Evolutionary conservation across 2,797 vertebrate species (phyloP).

Genomic region (Alca torda): DNA sequence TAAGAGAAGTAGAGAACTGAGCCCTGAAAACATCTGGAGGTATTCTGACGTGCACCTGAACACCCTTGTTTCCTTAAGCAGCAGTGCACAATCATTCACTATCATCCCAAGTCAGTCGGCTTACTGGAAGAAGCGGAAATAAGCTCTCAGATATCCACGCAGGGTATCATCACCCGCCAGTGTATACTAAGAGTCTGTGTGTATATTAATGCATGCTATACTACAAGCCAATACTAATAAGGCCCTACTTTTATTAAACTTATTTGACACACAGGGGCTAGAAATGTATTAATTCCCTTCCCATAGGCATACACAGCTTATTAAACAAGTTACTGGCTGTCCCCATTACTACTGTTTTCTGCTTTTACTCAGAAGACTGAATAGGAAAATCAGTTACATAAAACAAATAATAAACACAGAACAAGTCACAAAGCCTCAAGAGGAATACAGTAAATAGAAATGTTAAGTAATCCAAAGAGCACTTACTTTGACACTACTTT

Average conservation of each 20-base stretch:
- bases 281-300: neutral
- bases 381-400: neutral
- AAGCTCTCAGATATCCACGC: neutral
- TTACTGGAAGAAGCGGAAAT: neutral
- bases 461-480: neutral
- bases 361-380: neutral
- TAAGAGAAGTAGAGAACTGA: neutral
- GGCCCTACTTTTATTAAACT: neutral
- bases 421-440: neutral
- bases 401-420: neutral
- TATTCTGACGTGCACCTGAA: neutral
- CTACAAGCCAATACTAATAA: neutral
- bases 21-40: neutral
- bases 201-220: neutral
- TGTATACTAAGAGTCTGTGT: rapidly evolving
- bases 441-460: neutral
- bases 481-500: slow-evolving; percentile 85
- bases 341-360: neutral
- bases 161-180: neutral
- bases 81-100: neutral
- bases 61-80: neutral
- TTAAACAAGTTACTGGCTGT: neutral
- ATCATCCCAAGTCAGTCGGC: neutral
- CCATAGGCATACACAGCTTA: neutral
- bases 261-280: neutral